Evolutionary conservation across 92 coral and sea anemone genomes (phyloP).

Genomic region (Parazoanthus swiftii): DNA sequence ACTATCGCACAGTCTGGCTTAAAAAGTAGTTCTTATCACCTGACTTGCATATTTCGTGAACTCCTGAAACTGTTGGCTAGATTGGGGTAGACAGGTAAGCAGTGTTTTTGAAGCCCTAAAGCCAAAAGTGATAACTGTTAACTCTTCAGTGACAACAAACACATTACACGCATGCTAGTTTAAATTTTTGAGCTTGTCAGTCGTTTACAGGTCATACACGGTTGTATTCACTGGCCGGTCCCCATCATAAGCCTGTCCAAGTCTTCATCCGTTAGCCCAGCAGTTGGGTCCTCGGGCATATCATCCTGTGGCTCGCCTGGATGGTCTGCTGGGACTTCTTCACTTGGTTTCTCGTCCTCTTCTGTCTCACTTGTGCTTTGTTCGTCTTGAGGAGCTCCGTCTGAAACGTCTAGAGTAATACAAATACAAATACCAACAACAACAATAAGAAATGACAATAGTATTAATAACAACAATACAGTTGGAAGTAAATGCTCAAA

Average conservation of each 20-base stretch:
- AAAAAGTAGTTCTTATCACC: too few relatives aligned
- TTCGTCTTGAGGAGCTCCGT: not conserved
- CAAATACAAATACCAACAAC: too few relatives aligned
- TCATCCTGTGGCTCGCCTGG: slow-evolving; percentile 3
- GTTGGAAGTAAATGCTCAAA: too few relatives aligned
- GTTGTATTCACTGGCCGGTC: not conserved
- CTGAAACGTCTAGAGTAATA: not conserved
- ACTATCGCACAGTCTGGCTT: too few relatives aligned
- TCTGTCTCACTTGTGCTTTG: not conserved
- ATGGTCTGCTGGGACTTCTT: not conserved
- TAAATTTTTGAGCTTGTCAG: not conserved
- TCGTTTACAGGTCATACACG: too few relatives aligned
- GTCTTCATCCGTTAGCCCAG: slow-evolving; percentile 34
- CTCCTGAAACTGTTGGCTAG: too few relatives aligned
- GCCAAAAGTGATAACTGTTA: not conserved
- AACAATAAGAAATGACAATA: too few relatives aligned
- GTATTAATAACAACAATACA: too few relatives aligned
- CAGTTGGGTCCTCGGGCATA: slow-evolving; percentile 15
- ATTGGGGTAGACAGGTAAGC: not conserved
- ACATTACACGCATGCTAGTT: not conserved
- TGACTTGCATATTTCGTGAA: too few relatives aligned
- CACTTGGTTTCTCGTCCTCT: slow-evolving; percentile 25
- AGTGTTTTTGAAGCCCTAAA: not conserved
- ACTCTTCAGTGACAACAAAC: not conserved
- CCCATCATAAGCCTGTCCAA: slow-evolving; percentile 31